Evolutionary conservation across 2,113 vertebrate genomes (phyloP), one percentile per base, ranked within the genome.

Genomic region (Aramus guarauna): DNA sequence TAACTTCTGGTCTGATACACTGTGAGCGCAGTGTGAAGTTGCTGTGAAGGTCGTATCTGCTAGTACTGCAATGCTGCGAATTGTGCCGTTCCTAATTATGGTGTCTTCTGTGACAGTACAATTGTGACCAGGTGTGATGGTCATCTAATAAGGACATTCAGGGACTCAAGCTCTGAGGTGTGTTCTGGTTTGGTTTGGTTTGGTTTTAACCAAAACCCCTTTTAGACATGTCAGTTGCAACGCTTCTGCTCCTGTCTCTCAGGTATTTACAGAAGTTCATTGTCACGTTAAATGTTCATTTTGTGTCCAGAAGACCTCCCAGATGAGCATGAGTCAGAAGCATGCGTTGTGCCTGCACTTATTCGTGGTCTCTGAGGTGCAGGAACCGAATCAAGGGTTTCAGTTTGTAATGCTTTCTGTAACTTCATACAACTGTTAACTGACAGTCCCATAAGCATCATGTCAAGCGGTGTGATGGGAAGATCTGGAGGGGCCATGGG

Each of bases 401-500:
- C 45, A 3, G 36, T 50, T 12, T 59, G 24, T 37, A 5, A 21
- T 27, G 48, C 27, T 29, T 78, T 62, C 71, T 88, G 32, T 17
- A 15, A 7, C 3, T 43, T 56, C 22, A 47, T 48, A 2, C 13
- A 32, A 1, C 34, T 75, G 43, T 32, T 59, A 68, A 37, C 53
- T 24, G 43, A 34, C 26, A 27, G 0, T 52, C 68, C 43, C 75
- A 69, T 32, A 15, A 53, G 27, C 22, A 12, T 24, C 45, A 9
- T 2, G 0, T 6, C 9, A 26, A 60, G 74, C 3, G 3, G 12
- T 34, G 53, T n/a, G 39, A 48, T 1, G 5, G 53, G 45, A 76
- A 43, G 58, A 32, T 71, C 64, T 50, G 26, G 45, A 78, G 66
- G 34, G 48, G 22, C 58, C 11, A 0, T 15, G 37, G 39, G 60